Evolutionary conservation across 2,113 vertebrate species (phyloP), one percentile per base, ranked within the genome.

Genomic region (Uropsilus gracilis): DNA sequence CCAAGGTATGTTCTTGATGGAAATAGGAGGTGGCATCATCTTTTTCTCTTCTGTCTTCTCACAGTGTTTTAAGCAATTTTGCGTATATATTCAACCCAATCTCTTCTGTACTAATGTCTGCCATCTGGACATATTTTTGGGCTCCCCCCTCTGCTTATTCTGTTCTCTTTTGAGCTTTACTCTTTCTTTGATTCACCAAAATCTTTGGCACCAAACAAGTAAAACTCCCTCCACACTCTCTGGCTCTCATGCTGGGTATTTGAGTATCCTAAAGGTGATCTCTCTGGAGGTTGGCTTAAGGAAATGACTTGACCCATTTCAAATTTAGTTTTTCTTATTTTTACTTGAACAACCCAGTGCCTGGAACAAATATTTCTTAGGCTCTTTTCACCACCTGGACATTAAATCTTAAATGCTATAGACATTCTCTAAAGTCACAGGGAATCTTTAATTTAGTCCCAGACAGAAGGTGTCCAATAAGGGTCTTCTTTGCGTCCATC

Each of bases 91-190:
- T 48, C 22, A 48, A 8, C 30, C n/a, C 32, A 63, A 14, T 76
- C 11, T n/a, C 26, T 39, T 30, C 26, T 66, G 5, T n/a, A 46
- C n/a, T 28, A 11, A 69, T 68, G 16, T 18, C 42, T 76, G 32
- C 11, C 32, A 69, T 69, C 61, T 44, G 37, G 22, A 2, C 55
- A 37, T 71, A 90, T 48, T 16, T 78, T 53, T 22, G 48, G 63
- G 39, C 0, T 12, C 2, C 1, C 0, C 0, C 77, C 59, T 13
- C 9, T 66, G 8, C 1, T 78, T 8, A 28, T 57, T 77, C 14
- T 39, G 3, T 22, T 5, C 16, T 55, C 8, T 50, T 28, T 10
- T 34, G 34, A 75, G 68, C 32, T 46, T 59, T 7, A 71, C 0
- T 77, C 30, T 42, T 84, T 81, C 14, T 39, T 61, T 32, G 24